Evolutionary conservation across 2,888 invertebrate species (phyloP), one percentile per base, ranked within the genome.

Genomic region (Aleiodes leptofemur): DNA sequence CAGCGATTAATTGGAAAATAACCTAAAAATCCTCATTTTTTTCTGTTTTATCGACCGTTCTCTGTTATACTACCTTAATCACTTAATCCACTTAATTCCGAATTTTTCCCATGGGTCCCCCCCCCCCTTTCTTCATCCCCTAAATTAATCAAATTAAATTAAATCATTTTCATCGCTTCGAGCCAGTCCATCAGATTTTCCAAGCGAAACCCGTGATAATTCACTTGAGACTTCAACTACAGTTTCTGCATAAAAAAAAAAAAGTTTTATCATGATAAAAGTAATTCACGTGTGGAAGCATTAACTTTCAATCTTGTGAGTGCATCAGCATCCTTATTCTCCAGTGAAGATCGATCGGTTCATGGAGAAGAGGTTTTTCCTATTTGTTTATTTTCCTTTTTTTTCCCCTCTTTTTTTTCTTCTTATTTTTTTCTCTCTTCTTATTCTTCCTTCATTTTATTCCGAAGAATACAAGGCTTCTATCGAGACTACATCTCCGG

Each of bases 391-490:
- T 31, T 23, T 23, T 23, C 23, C 23, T 72, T 38, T 72, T 9
- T 59, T 34, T n/a, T 29, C 57, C 29, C 31, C 51, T 50, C n/a
- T 9, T 51, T 16, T 61, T 61, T 7, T 61, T 50, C 57, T 66
- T 74, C 2, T 53, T 31, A 53, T 69, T 72, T 38, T 72, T 9
- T 59, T 34, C 9, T 14, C 57, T 48, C 31, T 61, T 59, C 29
- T 9, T 51, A 34, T 61, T 61, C 13, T 61, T 50, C 57, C 50
- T 50, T 38, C 59, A 55, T 74, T 74, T 74, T 74, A 64, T 59
- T 38, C 59, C n/a, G 56, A 16, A 38, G 51, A 73, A 59, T 43
- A 64, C 61, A 13, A 8, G 61, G 16, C 23, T 34, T 23, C 16
- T 38, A 38, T 43, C 64, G 64, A 11, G n/a, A 23, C 48, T 43